Conservation (phyloP, 2,888 invertebrate genomes). For the Pteria penguin region DNA sequence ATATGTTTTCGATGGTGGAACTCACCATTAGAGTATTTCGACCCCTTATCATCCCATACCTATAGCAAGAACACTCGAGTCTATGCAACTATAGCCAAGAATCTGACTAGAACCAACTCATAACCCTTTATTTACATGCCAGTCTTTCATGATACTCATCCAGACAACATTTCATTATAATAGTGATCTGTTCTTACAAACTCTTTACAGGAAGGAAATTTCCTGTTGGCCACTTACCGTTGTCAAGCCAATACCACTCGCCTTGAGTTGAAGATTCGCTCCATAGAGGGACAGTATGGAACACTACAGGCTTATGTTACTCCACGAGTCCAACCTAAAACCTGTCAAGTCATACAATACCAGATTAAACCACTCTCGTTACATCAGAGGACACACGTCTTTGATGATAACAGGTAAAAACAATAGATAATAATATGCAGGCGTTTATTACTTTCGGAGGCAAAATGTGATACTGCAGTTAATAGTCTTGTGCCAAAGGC, state of each 20-base stretch:
- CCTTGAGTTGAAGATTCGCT: conserved; percentile 91
- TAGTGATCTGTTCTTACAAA: neutral
- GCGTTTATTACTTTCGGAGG: too few species aligned
- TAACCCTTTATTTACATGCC: too few species aligned
- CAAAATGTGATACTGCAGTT: too few species aligned
- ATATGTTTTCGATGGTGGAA: too few species aligned
- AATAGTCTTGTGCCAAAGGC: too few species aligned
- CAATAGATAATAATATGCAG: too few species aligned
- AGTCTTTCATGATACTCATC: neutral
- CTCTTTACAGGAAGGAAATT: conserved; percentile 84
- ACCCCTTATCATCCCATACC: too few species aligned
- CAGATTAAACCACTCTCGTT: conserved; percentile 89
- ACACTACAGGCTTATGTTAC: conserved; percentile 88
- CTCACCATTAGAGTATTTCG: too few species aligned
- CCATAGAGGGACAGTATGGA: conserved; percentile 89
- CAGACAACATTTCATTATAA: neutral
- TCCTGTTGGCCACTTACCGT: conserved; percentile 90
- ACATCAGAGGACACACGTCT: conserved; percentile 86
- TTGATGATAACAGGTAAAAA: conserved; percentile 84
- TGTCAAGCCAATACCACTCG: conserved; percentile 96
- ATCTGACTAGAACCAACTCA: too few species aligned
- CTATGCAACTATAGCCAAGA: too few species aligned
- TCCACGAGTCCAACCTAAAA: conserved; percentile 89
- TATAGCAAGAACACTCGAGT: too few species aligned
- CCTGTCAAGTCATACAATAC: conserved; percentile 86